Evolutionary conservation across 2,888 invertebrate species (phyloP).

Genomic region (Nymphalis polychloros): DNA sequence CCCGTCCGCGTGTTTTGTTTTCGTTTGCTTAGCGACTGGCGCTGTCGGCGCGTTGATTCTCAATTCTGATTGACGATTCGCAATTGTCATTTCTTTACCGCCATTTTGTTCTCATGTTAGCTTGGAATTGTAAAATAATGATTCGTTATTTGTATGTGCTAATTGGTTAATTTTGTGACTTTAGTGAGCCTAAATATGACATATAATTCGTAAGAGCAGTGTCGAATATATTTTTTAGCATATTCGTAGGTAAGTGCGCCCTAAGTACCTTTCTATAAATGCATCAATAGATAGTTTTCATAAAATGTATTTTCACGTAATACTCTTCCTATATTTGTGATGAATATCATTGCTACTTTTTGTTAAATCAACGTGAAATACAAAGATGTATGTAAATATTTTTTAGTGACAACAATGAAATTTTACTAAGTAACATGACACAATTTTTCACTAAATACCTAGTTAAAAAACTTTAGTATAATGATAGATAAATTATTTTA

Average conservation of each 20-base stretch:
- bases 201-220: constrained; percentile 26
- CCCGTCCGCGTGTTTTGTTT: too few relatives aligned
- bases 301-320: not conserved
- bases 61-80: not conserved
- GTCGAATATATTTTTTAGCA: constrained; percentile 28
- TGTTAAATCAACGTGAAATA: too few relatives aligned
- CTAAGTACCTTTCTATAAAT: constrained; percentile 12
- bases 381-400: too few relatives aligned
- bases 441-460: too few relatives aligned
- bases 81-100: constrained; percentile 20
- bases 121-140: constrained; percentile 21
- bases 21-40: too few relatives aligned
- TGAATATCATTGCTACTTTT: not conserved
- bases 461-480: too few relatives aligned
- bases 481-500: too few relatives aligned
- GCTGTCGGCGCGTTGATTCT: too few relatives aligned
- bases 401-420: too few relatives aligned
- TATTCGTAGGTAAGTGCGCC: constrained; percentile 39
- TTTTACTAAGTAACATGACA: too few relatives aligned
- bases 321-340: not conserved
- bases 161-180: constrained; percentile 33
- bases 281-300: not conserved
- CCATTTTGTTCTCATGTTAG: constrained; percentile 39
- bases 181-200: constrained; percentile 32
- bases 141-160: constrained; percentile 33